Percentiles rank a stretch among this genome's conserved stretches.
phyloP scores from a whole-genome alignment of 2,797 vertebrate species.

The Smutsia temminckii region DNA sequence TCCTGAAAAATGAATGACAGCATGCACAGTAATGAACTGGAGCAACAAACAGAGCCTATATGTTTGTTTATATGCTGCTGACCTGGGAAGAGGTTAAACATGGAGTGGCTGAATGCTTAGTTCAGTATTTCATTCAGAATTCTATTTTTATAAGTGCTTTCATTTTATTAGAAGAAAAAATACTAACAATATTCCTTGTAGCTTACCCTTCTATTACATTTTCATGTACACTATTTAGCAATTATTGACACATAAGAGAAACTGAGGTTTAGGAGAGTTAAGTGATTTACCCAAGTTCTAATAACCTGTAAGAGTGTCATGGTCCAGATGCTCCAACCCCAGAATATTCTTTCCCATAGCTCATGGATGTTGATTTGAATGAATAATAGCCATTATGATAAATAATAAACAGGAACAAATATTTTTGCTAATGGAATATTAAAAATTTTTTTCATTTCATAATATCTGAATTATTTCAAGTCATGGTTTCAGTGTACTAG shows the following conservation, averaged over 20 bases:
- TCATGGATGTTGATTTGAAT: not conserved
- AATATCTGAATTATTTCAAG: slow-evolving; percentile 24
- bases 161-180: not conserved
- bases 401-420: not conserved
- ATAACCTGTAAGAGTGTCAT: not conserved
- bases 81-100: slow-evolving; percentile 10
- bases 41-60: not conserved
- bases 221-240: not conserved
- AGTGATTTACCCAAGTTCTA: not conserved
- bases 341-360: not conserved
- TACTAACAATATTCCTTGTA: not conserved
- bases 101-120: not conserved
- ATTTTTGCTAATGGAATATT: not conserved
- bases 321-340: not conserved
- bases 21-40: slow-evolving; percentile 19
- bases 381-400: not conserved
- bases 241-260: not conserved
- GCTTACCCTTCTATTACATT: not conserved
- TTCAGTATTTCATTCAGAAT: not conserved
- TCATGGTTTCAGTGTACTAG: not conserved
- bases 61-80: slow-evolving; percentile 14
- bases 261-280: not conserved
- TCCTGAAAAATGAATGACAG: slow-evolving; percentile 56
- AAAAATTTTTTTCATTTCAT: not conserved
- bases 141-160: not conserved